These are phyloP conservation scores for western clawed frog (Xenopus tropicalis) DNA, from an alignment of 2,113 vertebrate genomes.

Conservation along the genomic window DNA sequence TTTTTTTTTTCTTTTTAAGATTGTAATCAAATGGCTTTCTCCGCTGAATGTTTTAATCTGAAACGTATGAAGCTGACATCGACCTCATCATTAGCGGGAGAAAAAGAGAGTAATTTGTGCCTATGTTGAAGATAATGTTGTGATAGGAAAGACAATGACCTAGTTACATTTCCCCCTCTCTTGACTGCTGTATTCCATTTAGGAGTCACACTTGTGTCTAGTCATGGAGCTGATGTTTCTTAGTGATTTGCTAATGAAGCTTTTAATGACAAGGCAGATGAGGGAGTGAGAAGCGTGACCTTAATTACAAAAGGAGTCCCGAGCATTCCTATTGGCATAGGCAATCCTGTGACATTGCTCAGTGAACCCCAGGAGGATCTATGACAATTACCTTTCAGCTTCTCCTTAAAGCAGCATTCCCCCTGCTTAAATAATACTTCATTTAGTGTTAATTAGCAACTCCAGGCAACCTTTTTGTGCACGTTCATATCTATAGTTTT, in stretches of 20 bases:
- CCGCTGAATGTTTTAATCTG: slow-evolving; percentile 52
- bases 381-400: slow-evolving; percentile 18
- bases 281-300: slow-evolving; percentile 37
- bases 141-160: slow-evolving; percentile 53
- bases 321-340: slow-evolving; percentile 13
- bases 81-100: slow-evolving; percentile 51
- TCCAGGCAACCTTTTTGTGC: slow-evolving; percentile 2
- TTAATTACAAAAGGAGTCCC: slow-evolving; percentile 17
- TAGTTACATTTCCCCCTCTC: slow-evolving; percentile 52
- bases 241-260: slow-evolving; percentile 47
- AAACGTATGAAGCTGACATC: slow-evolving; percentile 51
- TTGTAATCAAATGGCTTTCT: slow-evolving; percentile 3
- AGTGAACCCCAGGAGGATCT: slow-evolving; percentile 4
- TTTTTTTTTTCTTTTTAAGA: not conserved
- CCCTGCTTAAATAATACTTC: slow-evolving; percentile 9
- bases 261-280: slow-evolving; percentile 27
- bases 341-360: not conserved
- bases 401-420: not conserved
- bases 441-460: slow-evolving; percentile 19
- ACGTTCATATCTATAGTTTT: not conserved
- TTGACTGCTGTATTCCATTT: slow-evolving; percentile 15
- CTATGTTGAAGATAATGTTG: slow-evolving; percentile 49
- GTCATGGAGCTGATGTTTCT: slow-evolving; percentile 25
- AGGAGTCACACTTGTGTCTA: slow-evolving; percentile 36
- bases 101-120: slow-evolving; percentile 54